Conservation (phyloP, 1,140 invertebrate genomes). For the Sycophila sp. region DNA sequence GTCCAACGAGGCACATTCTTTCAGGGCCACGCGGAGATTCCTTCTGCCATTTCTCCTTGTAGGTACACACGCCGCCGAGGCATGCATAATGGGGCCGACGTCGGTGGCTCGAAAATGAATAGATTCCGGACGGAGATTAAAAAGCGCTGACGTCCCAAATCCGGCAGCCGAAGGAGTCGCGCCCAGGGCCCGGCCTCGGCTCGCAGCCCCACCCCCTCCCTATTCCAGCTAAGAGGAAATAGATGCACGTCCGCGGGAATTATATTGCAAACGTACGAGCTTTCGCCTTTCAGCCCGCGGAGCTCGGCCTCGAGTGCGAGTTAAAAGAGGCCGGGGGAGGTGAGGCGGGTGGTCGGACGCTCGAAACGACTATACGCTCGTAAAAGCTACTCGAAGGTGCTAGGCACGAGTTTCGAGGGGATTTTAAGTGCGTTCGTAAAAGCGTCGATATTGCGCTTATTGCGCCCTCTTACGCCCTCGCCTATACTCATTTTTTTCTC, state of each 20-base stretch:
- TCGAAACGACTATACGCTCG: conserved; percentile 20
- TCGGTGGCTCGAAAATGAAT: neutral
- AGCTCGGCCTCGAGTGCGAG: neutral
- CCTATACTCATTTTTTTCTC: conserved; percentile 6
- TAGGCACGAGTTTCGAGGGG: conserved; percentile 22
- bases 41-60: neutral
- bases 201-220: too few species aligned
- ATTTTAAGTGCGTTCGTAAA: conserved; percentile 23
- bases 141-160: conserved; percentile 7
- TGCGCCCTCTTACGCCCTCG: neutral
- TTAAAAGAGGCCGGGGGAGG: neutral
- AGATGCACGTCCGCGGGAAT: conserved; percentile 1
- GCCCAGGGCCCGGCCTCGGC: too few species aligned
- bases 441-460: conserved; percentile 23
- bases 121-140: conserved; percentile 15
- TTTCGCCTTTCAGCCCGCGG: neutral
- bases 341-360: neutral
- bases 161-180: neutral
- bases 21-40: neutral
- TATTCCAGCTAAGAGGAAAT: neutral
- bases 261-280: conserved; percentile 9
- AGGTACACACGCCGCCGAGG: neutral
- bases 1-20: neutral
- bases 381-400: conserved; percentile 20
- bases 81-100: neutral